These are phyloP conservation scores for Orthosia gracilis DNA, from an alignment of 2,888 invertebrate genomes.

Conservation along the genomic window DNA sequence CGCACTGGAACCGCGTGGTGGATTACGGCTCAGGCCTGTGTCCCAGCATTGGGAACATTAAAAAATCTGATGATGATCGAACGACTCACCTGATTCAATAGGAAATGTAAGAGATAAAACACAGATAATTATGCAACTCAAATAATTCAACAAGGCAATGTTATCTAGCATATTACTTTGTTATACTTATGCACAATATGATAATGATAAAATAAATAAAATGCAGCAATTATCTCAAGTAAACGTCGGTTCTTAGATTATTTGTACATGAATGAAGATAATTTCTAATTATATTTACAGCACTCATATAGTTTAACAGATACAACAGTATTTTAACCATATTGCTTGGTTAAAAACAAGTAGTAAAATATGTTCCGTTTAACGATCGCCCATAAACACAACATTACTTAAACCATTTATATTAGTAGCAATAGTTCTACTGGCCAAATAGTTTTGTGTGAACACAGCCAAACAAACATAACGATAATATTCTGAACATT, in stretches of 20 bases:
- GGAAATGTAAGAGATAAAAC: neutral
- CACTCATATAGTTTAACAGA: neutral
- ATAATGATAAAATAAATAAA: neutral
- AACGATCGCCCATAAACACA: neutral
- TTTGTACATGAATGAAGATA: neutral
- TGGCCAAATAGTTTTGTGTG: neutral
- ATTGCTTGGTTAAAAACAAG: neutral
- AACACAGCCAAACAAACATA: neutral
- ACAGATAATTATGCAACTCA: neutral
- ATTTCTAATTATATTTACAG: no score
- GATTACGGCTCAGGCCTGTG: no score
- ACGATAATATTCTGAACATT: conserved; percentile 5
- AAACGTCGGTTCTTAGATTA: neutral
- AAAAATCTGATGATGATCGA: neutral
- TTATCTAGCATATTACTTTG: neutral
- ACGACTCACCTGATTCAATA: neutral
- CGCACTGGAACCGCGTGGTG: no score
- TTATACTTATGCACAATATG: neutral
- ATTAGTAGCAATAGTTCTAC: neutral
- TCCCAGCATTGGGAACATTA: no score
- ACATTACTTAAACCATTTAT: neutral
- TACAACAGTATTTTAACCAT: neutral
- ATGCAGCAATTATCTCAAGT: neutral
- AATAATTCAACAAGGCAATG: conserved; percentile 4
- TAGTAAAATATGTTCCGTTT: neutral